These are phyloP conservation scores for Thymelicus acteon DNA, from an alignment of 2,888 invertebrate genomes.

Conservation along the genomic window DNA sequence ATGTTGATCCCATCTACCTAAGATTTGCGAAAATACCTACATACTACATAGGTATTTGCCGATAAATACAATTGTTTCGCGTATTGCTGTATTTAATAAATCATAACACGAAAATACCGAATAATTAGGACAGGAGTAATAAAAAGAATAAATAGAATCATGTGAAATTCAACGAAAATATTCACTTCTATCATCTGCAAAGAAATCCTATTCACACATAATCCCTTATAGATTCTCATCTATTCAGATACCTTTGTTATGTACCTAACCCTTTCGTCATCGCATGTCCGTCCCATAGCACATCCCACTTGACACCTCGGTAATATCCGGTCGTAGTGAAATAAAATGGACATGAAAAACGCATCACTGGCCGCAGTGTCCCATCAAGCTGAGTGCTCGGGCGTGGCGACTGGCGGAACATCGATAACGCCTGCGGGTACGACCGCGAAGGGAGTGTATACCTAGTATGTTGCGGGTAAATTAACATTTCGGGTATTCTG, in stretches of 20 bases:
- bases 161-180: too few species aligned
- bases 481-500: constrained; percentile 24
- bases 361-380: constrained; percentile 69
- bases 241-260: background rate
- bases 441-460: constrained; percentile 33
- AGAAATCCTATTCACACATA: background rate
- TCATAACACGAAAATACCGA: too few species aligned
- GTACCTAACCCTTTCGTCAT: background rate
- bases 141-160: too few species aligned
- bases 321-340: constrained; percentile 39
- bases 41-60: too few species aligned
- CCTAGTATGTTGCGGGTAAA: constrained; percentile 38
- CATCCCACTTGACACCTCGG: constrained; percentile 11
- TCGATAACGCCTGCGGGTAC: constrained; percentile 48
- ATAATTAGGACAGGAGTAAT: too few species aligned
- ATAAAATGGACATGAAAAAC: constrained; percentile 71
- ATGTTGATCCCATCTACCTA: too few species aligned
- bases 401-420: constrained; percentile 3
- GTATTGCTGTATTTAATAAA: too few species aligned
- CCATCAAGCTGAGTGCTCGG: constrained; percentile 63
- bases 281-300: background rate
- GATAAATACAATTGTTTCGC: too few species aligned
- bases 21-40: too few species aligned
- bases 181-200: too few species aligned
- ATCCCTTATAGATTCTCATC: background rate